Conservation (phyloP, 2,113 vertebrate species). For the Ondatra zibethicus region DNA sequence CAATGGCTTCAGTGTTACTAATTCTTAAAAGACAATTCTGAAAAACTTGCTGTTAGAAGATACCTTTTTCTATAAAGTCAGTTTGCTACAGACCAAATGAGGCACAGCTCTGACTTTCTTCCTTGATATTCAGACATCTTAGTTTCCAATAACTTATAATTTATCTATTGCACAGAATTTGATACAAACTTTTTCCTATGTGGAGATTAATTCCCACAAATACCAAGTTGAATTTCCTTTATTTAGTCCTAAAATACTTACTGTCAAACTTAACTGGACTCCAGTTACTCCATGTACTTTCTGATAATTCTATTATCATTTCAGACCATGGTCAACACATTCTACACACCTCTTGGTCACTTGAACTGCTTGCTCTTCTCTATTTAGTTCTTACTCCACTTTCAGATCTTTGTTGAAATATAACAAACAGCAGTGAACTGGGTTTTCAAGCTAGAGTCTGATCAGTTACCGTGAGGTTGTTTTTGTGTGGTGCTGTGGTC, state of each 20-base stretch:
- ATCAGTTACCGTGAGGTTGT: no score
- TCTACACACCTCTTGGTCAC: slow-evolving; percentile 77
- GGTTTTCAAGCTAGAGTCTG: background rate
- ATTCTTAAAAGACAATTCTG: slow-evolving; percentile 60
- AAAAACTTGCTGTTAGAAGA: slow-evolving; percentile 67
- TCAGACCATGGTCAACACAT: slow-evolving; percentile 80
- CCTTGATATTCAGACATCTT: slow-evolving; percentile 70
- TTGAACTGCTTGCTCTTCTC: slow-evolving; percentile 80
- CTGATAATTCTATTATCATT: slow-evolving; percentile 78
- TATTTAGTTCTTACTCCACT: slow-evolving; percentile 80
- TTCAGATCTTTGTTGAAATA: slow-evolving; percentile 78
- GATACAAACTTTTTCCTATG: slow-evolving; percentile 73
- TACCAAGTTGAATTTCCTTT: slow-evolving; percentile 78
- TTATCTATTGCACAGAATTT: slow-evolving; percentile 66
- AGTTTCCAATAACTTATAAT: slow-evolving; percentile 65
- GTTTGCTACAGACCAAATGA: slow-evolving; percentile 70
- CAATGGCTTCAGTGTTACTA: slow-evolving; percentile 62
- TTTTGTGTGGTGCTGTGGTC: background rate
- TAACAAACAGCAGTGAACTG: background rate
- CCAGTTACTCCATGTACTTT: slow-evolving; percentile 78
- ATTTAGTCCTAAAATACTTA: slow-evolving; percentile 77
- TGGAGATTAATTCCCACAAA: slow-evolving; percentile 76
- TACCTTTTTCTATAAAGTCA: slow-evolving; percentile 60
- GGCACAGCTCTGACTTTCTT: slow-evolving; percentile 75
- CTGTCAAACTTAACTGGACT: slow-evolving; percentile 78